A percentile compares a stretch with the other conserved stretches of the same genome.
Evolutionary conservation across 2,888 invertebrate genomes (phyloP).

Genomic region (Autographa gamma): DNA sequence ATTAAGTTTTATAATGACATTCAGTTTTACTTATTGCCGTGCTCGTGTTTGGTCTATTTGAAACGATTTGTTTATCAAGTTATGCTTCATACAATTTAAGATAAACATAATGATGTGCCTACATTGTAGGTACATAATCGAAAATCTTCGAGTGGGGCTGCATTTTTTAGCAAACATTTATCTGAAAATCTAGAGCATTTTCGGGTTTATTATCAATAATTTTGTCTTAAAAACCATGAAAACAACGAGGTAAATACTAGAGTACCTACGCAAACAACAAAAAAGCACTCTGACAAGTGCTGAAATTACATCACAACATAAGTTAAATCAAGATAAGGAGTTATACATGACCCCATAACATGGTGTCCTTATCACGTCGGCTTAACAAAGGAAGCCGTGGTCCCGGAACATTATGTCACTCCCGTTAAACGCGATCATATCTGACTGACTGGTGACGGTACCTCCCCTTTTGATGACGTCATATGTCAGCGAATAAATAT

Average conservation of each 20-base stretch:
- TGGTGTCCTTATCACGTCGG: constrained; percentile 8
- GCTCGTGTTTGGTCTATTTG: too few relatives aligned
- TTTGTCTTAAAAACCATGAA: too few relatives aligned
- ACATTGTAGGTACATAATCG: too few relatives aligned
- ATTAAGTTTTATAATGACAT: background rate
- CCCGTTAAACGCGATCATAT: constrained; percentile 31
- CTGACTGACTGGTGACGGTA: constrained; percentile 25
- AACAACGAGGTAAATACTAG: background rate
- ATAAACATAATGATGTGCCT: too few relatives aligned
- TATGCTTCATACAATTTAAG: too few relatives aligned
- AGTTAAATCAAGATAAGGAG: constrained; percentile 3
- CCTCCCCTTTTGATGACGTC: constrained; percentile 17
- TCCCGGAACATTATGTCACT: constrained; percentile 25
- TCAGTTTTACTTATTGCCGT: background rate
- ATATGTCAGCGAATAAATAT: constrained; percentile 12
- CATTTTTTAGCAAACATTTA: too few relatives aligned
- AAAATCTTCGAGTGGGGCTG: too few relatives aligned
- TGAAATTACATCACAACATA: background rate
- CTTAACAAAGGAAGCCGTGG: constrained; percentile 19
- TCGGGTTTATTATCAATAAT: too few relatives aligned
- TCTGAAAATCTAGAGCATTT: too few relatives aligned
- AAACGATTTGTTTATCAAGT: too few relatives aligned
- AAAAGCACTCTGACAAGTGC: background rate
- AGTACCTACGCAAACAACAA: too few relatives aligned
- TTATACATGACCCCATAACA: constrained; percentile 10